phyloP scores from a whole-genome alignment of 92 coral and sea anemone genomes.

The Epizoanthus illoricatus region DNA sequence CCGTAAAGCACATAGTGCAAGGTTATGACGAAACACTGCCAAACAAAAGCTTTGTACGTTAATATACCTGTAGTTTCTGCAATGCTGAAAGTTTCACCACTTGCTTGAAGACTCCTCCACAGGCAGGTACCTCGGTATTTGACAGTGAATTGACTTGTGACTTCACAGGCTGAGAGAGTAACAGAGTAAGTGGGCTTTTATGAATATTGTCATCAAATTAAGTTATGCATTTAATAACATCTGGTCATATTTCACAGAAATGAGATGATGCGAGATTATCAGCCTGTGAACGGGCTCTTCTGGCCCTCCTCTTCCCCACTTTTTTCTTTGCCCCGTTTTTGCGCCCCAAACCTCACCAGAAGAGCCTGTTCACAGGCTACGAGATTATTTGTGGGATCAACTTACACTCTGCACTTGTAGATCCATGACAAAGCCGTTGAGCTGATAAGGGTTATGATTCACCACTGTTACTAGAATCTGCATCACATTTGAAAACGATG shows the following conservation, averaged over 20 bases:
- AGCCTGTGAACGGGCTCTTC: too few relatives aligned
- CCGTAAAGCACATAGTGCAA: too few relatives aligned
- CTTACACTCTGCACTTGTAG: conserved; percentile 66
- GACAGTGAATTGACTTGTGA: conserved; percentile 45
- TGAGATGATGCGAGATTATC: not conserved
- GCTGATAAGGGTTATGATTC: conserved; percentile 46
- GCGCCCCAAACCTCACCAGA: too few relatives aligned
- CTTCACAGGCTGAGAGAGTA: conserved; percentile 57
- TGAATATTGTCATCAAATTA: too few relatives aligned
- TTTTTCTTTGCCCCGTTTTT: too few relatives aligned
- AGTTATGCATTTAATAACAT: too few relatives aligned
- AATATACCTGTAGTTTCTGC: conserved; percentile 73
- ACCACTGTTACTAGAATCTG: conserved; percentile 56
- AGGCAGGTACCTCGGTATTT: conserved; percentile 50
- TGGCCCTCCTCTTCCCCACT: too few relatives aligned
- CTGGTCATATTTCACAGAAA: too few relatives aligned
- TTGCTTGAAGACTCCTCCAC: conserved; percentile 56
- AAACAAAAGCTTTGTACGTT: not conserved
- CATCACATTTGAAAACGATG: conserved; percentile 74
- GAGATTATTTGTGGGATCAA: not conserved
- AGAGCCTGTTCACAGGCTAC: too few relatives aligned
- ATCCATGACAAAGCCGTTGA: conserved; percentile 68
- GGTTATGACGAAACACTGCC: not conserved
- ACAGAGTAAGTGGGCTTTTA: not conserved
- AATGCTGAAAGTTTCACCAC: conserved; percentile 67